Evolutionary conservation across 2,888 invertebrate species (phyloP).

Genomic region (Pantelozetes paolii): DNA sequence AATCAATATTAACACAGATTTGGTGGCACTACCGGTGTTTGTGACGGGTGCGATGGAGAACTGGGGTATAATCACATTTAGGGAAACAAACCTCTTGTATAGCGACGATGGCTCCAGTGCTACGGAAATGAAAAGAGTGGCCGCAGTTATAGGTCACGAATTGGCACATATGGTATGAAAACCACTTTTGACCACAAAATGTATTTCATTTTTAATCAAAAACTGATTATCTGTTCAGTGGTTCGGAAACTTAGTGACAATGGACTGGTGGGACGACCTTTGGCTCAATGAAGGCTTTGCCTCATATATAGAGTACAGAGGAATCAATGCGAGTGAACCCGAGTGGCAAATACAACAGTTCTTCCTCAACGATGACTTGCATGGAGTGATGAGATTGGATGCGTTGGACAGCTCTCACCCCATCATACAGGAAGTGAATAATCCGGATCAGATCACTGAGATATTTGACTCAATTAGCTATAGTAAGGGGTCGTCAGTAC

Average conservation of each 20-base stretch:
- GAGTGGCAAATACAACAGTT: conserved; percentile 64
- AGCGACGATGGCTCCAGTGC: conserved; percentile 17
- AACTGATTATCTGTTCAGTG: conserved; percentile 52
- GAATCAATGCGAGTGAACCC: conserved; percentile 22
- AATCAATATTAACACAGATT: conserved; percentile 55
- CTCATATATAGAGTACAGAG: conserved; percentile 67
- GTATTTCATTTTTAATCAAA: neutral
- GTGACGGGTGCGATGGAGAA: conserved; percentile 74
- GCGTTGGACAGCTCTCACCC: conserved; percentile 77
- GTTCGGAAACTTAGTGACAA: conserved; percentile 47
- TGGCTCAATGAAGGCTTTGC: conserved; percentile 85
- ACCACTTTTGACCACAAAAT: neutral
- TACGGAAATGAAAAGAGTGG: conserved; percentile 65
- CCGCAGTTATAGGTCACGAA: conserved; percentile 71
- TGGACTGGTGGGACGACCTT: conserved; percentile 76
- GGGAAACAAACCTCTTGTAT: conserved; percentile 58
- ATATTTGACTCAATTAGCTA: conserved; percentile 86
- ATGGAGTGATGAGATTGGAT: conserved; percentile 71
- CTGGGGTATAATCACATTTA: conserved; percentile 65
- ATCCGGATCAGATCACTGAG: conserved; percentile 82
- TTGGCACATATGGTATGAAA: conserved; percentile 58
- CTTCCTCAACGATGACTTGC: conserved; percentile 66
- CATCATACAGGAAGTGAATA: conserved; percentile 73
- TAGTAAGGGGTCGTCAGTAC: conserved; percentile 75
- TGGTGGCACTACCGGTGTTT: conserved; percentile 60